Evolutionary conservation across 2,888 invertebrate genomes (phyloP), one percentile per base, ranked within the genome.

Genomic region (Andrena praecox): DNA sequence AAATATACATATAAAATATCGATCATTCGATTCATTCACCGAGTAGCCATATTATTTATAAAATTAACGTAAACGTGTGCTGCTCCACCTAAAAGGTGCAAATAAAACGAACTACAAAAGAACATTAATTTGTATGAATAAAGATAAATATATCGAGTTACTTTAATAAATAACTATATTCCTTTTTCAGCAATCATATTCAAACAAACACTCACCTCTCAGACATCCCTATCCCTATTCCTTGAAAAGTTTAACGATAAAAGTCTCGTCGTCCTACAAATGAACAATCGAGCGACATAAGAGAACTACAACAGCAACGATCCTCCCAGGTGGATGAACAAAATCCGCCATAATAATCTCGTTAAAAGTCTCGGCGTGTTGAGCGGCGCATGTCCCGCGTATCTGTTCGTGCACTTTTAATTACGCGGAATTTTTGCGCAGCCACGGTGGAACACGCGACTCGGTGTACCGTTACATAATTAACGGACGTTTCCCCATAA

Each of bases 301-400:
- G 27, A 50, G 7, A 8, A 33, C 54, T 68, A 56, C 33, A 35
- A 35, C 42, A 59, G n/a, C 16, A 27, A 27, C 5, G 2, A 52
- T 52, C 20, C 8, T 52, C 20, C 2, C 7, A 7, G 52, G 20
- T 33, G 59, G 2, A 12, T 16, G 56, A 54, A 24, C 42, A 24
- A 63, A 77, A 66, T 67, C 52, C 59, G n/a, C 64, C 27, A 80
- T 70, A 80, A 80, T 70, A 77, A 77, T 70, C 70, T 70, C 52
- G 77, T 80, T 70, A 70, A 70, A 80, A 77, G 59, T 66, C 76
- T 48, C 50, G 42, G 42, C 0, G 1, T 42, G 42, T 12, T 42
- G 42, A 63, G 16, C 29, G 24, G 8, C 33, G 7, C 3, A n/a
- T 20, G 42, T 27, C 24, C 60, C 8, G 27, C 31, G 7, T 42